phyloP scores from a whole-genome alignment of 2,888 invertebrate species.

The Cheilosia urbana region DNA sequence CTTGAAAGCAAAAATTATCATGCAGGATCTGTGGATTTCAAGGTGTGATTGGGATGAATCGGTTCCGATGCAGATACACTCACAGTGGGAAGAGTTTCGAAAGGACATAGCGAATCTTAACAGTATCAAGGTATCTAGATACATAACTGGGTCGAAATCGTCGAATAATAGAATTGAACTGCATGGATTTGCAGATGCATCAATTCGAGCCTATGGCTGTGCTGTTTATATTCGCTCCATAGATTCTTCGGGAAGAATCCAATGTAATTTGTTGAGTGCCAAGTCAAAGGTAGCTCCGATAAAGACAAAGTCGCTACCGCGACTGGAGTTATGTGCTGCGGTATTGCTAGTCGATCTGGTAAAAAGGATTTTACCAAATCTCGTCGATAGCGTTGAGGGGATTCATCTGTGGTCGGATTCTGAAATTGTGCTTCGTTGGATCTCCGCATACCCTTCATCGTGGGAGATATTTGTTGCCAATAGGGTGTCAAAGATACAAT shows the following conservation, averaged over 20 bases:
- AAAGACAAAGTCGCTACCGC: not conserved
- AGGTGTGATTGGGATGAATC: slow-evolving; percentile 19
- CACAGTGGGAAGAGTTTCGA: slow-evolving; percentile 8
- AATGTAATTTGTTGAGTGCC: slow-evolving; percentile 8
- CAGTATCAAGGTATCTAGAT: not conserved
- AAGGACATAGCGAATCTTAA: not conserved
- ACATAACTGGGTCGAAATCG: too few relatives aligned
- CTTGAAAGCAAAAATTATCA: slow-evolving; percentile 28
- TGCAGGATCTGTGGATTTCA: slow-evolving; percentile 51
- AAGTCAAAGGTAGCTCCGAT: slow-evolving; percentile 11
- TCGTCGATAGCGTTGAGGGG: not conserved
- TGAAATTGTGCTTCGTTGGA: slow-evolving; percentile 14
- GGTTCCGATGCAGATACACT: not conserved
- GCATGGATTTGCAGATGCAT: slow-evolving; percentile 33
- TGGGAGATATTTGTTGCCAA: too few relatives aligned
- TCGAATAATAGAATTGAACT: not conserved
- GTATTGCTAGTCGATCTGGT: not conserved
- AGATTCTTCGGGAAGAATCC: not conserved
- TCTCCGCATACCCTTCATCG: slow-evolving; percentile 4
- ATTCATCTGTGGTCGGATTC: slow-evolving; percentile 14
- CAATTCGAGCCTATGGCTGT: slow-evolving; percentile 30
- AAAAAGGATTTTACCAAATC: not conserved
- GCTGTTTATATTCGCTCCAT: slow-evolving; percentile 1
- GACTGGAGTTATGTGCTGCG: not conserved
- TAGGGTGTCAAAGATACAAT: too few relatives aligned